Percentiles rank a stretch among this genome's conserved stretches.
phyloP scores from a whole-genome alignment of 1,140 invertebrate species.

The Drosophila mojavensis region DNA sequence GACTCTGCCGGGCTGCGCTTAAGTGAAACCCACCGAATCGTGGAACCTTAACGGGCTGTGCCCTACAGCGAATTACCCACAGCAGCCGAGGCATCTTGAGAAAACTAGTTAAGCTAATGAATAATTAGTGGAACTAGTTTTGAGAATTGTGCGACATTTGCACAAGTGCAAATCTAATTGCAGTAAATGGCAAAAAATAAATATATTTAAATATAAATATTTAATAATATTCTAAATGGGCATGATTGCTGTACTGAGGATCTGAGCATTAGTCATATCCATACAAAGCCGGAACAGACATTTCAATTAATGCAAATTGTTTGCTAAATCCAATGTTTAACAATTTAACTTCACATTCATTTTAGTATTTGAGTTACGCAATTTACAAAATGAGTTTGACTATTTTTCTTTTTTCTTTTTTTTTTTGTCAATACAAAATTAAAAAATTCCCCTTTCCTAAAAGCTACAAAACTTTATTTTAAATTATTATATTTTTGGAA shows the following conservation, averaged over 20 bases:
- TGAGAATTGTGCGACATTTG: slow-evolving; percentile 54
- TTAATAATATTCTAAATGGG: slow-evolving; percentile 35
- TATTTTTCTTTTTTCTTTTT: too few species aligned
- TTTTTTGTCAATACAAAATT: too few species aligned
- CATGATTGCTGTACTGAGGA: slow-evolving; percentile 1
- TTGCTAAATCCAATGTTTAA: neutral
- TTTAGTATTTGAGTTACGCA: neutral
- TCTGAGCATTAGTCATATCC: slow-evolving; percentile 27
- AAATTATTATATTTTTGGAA: too few species aligned
- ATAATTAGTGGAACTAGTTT: slow-evolving; percentile 63
- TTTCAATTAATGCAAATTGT: neutral
- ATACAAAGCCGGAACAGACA: neutral
- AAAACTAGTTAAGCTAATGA: slow-evolving; percentile 50
- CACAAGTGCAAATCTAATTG: slow-evolving; percentile 54
- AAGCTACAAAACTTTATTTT: too few species aligned
- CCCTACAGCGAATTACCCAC: slow-evolving; percentile 15
- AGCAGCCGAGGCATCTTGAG: neutral
- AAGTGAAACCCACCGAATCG: slow-evolving; percentile 6
- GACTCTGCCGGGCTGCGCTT: slow-evolving; percentile 10
- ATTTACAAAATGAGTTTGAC: neutral
- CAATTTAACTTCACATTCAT: neutral
- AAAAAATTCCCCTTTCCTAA: too few species aligned
- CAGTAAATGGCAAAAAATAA: slow-evolving; percentile 38
- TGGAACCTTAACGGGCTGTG: slow-evolving; percentile 32
- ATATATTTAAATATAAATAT: slow-evolving; percentile 31